A percentile compares a stretch with the other conserved stretches of the same genome.
Evolutionary conservation across 2,113 vertebrate genomes (phyloP).

Genomic region (Nipponia nippon): DNA sequence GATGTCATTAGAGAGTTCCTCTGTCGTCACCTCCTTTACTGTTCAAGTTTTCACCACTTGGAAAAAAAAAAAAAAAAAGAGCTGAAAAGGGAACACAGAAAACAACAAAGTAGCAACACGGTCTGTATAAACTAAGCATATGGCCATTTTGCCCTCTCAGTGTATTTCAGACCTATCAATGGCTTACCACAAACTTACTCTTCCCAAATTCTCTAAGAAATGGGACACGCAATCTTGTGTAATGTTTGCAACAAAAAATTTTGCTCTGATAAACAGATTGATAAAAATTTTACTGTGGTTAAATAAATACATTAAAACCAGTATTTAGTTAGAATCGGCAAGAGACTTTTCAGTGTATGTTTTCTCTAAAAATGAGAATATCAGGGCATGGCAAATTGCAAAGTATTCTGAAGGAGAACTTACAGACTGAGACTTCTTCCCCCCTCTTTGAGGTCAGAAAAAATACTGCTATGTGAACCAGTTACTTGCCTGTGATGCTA

Average conservation of each 20-base stretch:
- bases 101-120: not conserved
- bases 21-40: not conserved
- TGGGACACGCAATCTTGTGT: not conserved
- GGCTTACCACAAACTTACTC: not conserved
- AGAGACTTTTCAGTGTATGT: not conserved
- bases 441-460: not conserved
- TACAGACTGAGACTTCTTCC: not conserved
- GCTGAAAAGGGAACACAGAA: not conserved
- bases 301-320: not conserved
- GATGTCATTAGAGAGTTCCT: not conserved
- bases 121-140: not conserved
- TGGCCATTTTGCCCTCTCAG: not conserved
- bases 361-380: constrained; percentile 17
- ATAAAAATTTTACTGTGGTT: not conserved
- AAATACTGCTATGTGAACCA: not conserved
- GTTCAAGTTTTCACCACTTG: not conserved
- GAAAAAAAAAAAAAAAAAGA: too few species aligned
- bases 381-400: not conserved
- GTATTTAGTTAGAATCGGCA: constrained; percentile 30
- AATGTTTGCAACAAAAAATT: not conserved
- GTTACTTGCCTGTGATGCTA: constrained; percentile 10
- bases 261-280: not conserved
- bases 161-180: not conserved
- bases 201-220: not conserved
- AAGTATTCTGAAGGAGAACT: not conserved